These are phyloP conservation scores for Ctena decussata DNA, from an alignment of 2,888 invertebrate genomes.

Conservation along the genomic window DNA sequence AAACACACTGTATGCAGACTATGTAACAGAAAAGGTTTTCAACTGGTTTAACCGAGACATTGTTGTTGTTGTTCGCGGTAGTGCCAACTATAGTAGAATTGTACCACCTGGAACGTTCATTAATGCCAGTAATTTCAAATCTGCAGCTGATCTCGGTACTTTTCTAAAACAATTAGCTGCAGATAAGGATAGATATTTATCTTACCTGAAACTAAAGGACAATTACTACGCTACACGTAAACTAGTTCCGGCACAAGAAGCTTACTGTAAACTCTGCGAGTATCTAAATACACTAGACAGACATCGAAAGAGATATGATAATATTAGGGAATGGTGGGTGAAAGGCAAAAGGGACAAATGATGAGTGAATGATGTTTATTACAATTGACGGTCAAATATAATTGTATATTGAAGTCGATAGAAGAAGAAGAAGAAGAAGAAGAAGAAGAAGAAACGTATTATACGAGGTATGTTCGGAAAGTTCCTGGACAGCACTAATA, in stretches of 20 bases:
- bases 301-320: not conserved
- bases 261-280: not conserved
- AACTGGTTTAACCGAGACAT: not conserved
- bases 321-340: too few species aligned
- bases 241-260: not conserved
- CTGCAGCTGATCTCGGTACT: not conserved
- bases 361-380: too few species aligned
- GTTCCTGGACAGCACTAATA: too few species aligned
- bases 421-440: too few species aligned
- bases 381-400: too few species aligned
- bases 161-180: not conserved
- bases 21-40: not conserved
- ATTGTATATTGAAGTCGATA: too few species aligned
- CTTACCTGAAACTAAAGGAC: not conserved
- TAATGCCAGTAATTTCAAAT: not conserved
- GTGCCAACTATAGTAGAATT: not conserved
- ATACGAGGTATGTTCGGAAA: too few species aligned
- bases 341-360: too few species aligned
- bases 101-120: not conserved
- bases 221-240: not conserved
- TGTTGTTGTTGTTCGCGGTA: not conserved
- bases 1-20: not conserved
- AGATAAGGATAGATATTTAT: not conserved
- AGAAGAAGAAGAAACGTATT: too few species aligned
- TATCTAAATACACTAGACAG: not conserved